These are phyloP conservation scores for Amiota communis DNA, from an alignment of 2,888 invertebrate species.

Conservation along the genomic window DNA sequence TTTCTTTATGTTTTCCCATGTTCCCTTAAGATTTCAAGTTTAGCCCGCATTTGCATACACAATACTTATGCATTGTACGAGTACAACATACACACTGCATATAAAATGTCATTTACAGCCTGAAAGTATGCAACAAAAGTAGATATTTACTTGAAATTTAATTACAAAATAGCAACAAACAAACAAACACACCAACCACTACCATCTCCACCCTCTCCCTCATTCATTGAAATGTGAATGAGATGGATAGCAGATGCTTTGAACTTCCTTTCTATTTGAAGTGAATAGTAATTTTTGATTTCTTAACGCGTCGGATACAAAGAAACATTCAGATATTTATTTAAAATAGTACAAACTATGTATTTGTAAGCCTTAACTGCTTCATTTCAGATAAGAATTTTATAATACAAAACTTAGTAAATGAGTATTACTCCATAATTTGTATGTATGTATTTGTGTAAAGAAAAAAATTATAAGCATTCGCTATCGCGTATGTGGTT, in stretches of 20 bases:
- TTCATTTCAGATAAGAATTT: no score
- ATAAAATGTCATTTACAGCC: constrained; percentile 47
- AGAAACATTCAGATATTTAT: no score
- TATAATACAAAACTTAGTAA: no score
- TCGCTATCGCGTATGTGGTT: not conserved
- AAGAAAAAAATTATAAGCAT: not conserved
- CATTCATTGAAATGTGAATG: no score
- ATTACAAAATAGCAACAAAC: constrained; percentile 53
- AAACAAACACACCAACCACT: not conserved
- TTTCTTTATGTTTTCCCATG: constrained; percentile 42
- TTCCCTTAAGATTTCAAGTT: constrained; percentile 20
- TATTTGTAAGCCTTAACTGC: no score
- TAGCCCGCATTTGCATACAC: constrained; percentile 49
- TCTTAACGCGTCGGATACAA: no score
- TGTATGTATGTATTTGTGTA: not conserved
- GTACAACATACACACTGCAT: not conserved
- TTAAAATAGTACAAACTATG: no score
- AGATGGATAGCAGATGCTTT: no score
- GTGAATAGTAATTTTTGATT: no score
- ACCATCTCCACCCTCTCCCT: no score
- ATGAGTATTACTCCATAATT: no score
- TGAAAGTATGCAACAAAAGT: constrained; percentile 36
- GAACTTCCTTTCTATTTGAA: no score
- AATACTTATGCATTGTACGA: constrained; percentile 22
- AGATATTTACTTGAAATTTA: constrained; percentile 58